Percentiles rank a stretch among this genome's conserved stretches.
These are phyloP conservation scores for Dicyrtoma fusca DNA, from an alignment of 2,888 invertebrate genomes.

Conservation along the genomic window DNA sequence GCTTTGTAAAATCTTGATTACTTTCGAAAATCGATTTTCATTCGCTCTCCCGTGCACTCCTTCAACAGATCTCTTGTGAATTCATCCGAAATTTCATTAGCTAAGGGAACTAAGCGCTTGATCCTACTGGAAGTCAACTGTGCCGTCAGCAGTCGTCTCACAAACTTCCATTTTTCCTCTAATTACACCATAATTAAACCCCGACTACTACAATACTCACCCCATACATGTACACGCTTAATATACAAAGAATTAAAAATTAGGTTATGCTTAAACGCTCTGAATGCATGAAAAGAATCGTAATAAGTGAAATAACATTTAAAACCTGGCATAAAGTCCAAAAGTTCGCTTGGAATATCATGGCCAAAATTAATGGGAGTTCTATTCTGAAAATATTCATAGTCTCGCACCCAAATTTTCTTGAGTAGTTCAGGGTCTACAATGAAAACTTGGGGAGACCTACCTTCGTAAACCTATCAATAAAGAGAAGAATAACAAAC, in stretches of 20 bases:
- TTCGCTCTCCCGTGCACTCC: slow-evolving; percentile 27
- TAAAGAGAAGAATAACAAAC: not conserved
- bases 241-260: no score
- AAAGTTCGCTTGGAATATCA: slow-evolving; percentile 43
- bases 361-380: slow-evolving; percentile 43
- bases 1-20: not conserved
- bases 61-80: not conserved
- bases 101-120: slow-evolving; percentile 60
- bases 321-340: slow-evolving; percentile 42
- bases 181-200: not conserved
- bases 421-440: slow-evolving; percentile 44
- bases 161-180: slow-evolving; percentile 48
- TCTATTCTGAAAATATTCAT: slow-evolving; percentile 41
- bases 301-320: no score
- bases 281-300: no score
- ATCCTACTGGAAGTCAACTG: slow-evolving; percentile 33
- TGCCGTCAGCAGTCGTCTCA: slow-evolving; percentile 42
- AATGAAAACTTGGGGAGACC: slow-evolving; percentile 43
- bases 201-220: no score
- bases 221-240: no score
- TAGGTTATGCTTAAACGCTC: no score
- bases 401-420: slow-evolving; percentile 40
- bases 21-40: slow-evolving; percentile 47
- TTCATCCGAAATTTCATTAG: not conserved
- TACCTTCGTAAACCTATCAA: slow-evolving; percentile 44